phyloP scores from a whole-genome alignment of 2,888 invertebrate species.

The Catocala fraxini region DNA sequence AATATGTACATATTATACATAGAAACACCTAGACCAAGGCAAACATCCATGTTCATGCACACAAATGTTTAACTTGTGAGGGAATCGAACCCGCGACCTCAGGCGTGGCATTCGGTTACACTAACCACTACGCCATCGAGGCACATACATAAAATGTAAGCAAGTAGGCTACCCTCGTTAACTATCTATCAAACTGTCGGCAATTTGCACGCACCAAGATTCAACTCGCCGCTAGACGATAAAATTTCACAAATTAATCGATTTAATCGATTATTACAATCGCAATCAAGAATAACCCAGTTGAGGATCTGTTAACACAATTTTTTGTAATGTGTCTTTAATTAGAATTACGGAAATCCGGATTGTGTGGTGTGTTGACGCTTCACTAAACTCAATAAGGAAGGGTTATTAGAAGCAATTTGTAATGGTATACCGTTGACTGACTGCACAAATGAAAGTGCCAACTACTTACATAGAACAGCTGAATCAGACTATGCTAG shows the following conservation, averaged over 20 bases:
- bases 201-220: constrained; percentile 46
- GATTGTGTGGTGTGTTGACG: not conserved
- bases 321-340: not conserved
- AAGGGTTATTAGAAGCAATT: constrained; percentile 10
- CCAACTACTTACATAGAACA: not conserved
- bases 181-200: constrained; percentile 35
- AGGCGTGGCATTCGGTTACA: too few relatives aligned
- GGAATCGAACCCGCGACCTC: too few relatives aligned
- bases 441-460: not conserved
- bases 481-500: too few relatives aligned
- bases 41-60: too few relatives aligned
- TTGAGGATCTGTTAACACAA: constrained; percentile 7
- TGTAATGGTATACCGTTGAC: constrained; percentile 1
- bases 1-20: too few relatives aligned
- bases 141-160: constrained; percentile 22
- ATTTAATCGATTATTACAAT: constrained; percentile 37
- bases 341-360: constrained; percentile 16
- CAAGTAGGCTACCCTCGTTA: constrained; percentile 47
- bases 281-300: constrained; percentile 31
- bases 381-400: constrained; percentile 8
- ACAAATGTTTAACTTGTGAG: too few relatives aligned
- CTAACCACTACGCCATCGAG: too few relatives aligned
- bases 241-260: constrained; percentile 37
- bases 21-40: too few relatives aligned
- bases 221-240: constrained; percentile 32